phyloP scores from a whole-genome alignment of 2,113 vertebrate species.

The Nerophis ophidion region DNA sequence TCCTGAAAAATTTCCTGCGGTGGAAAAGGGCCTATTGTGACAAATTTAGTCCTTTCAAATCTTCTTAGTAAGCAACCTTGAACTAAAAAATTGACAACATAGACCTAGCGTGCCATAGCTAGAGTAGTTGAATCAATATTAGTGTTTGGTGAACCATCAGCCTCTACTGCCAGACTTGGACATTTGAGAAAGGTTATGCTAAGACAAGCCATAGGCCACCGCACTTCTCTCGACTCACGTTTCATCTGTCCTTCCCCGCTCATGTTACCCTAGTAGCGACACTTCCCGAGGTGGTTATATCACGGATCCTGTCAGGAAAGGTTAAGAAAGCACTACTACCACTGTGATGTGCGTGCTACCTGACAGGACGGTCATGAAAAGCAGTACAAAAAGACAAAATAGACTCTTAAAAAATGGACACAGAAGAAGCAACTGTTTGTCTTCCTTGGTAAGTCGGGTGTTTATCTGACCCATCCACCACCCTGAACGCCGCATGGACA shows the following conservation, averaged over 20 bases:
- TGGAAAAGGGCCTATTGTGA: not conserved
- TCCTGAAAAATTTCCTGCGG: no score
- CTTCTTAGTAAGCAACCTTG: not conserved
- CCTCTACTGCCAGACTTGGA: slow-evolving; percentile 18
- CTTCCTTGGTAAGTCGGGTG: not conserved
- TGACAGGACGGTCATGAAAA: not conserved
- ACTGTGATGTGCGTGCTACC: no score
- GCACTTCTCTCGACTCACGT: slow-evolving; percentile 50
- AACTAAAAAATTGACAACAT: not conserved
- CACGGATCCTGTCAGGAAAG: slow-evolving; percentile 29
- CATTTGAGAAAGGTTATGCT: slow-evolving; percentile 52
- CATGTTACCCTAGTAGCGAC: slow-evolving; percentile 54
- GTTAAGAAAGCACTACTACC: slow-evolving; percentile 8
- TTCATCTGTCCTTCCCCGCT: slow-evolving; percentile 52
- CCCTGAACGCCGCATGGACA: not conserved
- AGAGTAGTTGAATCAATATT: not conserved
- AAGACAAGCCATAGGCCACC: slow-evolving; percentile 41
- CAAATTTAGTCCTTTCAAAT: slow-evolving; percentile 4
- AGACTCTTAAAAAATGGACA: not conserved
- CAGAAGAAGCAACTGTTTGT: not conserved
- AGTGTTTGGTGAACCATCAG: not conserved
- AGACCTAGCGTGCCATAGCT: not conserved
- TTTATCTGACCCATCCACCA: slow-evolving; percentile 7
- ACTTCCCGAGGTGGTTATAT: slow-evolving; percentile 55
- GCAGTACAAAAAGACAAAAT: not conserved